A percentile compares a stretch with the other conserved stretches of the same genome.
phyloP scores from a whole-genome alignment of 2,113 vertebrate genomes.

The Sinocyclocheilus grahami region DNA sequence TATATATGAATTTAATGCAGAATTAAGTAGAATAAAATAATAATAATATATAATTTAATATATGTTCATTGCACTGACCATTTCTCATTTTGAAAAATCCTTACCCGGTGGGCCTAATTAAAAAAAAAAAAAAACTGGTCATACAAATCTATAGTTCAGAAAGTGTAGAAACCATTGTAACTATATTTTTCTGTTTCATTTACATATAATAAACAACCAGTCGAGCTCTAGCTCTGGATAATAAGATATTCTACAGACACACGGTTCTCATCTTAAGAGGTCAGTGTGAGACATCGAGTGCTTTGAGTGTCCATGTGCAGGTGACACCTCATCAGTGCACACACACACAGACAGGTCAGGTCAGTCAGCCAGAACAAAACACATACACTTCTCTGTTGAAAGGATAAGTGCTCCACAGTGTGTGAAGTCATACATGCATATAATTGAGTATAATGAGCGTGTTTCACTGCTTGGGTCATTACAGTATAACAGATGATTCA shows the following conservation, averaged over 20 bases:
- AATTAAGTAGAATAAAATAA: too few relatives aligned
- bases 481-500: slow-evolving; percentile 17
- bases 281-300: slow-evolving; percentile 23
- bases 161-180: neutral
- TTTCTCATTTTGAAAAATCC: too few relatives aligned
- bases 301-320: slow-evolving; percentile 32
- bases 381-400: neutral
- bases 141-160: too few relatives aligned
- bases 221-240: neutral
- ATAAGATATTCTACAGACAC: neutral
- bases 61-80: too few relatives aligned
- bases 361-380: neutral
- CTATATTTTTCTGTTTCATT: neutral
- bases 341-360: neutral
- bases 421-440: neutral
- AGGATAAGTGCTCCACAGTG: neutral
- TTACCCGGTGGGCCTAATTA: too few relatives aligned
- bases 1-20: too few relatives aligned
- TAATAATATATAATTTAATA: too few relatives aligned
- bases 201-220: neutral
- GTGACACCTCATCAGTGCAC: slow-evolving; percentile 16
- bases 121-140: too few relatives aligned
- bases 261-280: neutral
- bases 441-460: neutral
- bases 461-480: neutral